These are phyloP conservation scores for Psittacula derbiana DNA, from an alignment of 2,797 vertebrate species.

Conservation along the genomic window DNA sequence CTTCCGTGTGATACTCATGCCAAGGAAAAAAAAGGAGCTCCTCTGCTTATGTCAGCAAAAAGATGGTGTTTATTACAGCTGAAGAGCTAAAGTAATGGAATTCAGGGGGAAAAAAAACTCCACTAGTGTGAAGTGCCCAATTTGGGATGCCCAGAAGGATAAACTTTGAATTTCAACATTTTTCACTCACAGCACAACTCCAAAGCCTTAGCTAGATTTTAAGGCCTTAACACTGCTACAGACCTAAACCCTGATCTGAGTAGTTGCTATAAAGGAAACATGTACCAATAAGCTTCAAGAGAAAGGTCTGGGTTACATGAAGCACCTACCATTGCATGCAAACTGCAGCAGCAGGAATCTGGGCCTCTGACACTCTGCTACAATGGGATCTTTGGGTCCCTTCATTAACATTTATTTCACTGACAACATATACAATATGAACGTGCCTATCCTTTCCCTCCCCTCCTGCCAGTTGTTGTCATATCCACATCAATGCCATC, in stretches of 20 bases:
- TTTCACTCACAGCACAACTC: not conserved
- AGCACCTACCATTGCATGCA: fast-evolving
- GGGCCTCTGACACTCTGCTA: not conserved
- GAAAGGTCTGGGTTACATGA: not conserved
- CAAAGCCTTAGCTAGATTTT: not conserved
- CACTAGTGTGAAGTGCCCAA: not conserved
- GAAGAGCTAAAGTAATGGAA: not conserved
- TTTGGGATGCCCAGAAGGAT: not conserved
- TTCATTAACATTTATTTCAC: not conserved
- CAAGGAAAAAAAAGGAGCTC: too few relatives aligned
- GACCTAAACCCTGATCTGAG: not conserved
- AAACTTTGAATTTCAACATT: not conserved
- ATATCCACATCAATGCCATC: not conserved
- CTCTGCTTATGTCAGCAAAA: not conserved
- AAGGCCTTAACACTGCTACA: not conserved
- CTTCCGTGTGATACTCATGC: not conserved
- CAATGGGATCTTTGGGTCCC: not conserved
- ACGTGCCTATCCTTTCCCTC: not conserved
- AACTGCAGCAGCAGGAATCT: not conserved
- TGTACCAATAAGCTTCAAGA: not conserved
- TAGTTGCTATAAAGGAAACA: not conserved
- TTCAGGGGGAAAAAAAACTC: not conserved
- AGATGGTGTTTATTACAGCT: fast-evolving
- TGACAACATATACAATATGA: not conserved
- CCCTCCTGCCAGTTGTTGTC: not conserved